These are phyloP conservation scores for Spea multiplicata DNA, from an alignment of 2,113 vertebrate genomes.

Conservation along the genomic window DNA sequence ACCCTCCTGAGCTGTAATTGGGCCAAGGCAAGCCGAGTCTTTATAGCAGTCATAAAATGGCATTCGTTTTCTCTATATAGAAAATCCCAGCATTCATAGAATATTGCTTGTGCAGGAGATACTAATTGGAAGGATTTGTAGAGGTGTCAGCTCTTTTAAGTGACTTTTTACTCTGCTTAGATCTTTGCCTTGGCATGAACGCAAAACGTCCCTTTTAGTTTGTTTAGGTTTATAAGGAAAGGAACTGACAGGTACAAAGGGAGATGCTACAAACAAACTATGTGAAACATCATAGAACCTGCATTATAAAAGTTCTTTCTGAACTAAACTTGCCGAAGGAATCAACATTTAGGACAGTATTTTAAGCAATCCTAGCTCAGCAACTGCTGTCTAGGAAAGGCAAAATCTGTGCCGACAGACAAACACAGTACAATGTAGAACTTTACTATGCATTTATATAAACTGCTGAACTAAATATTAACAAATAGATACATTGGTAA, in stretches of 20 bases:
- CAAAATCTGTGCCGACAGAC: too few species aligned
- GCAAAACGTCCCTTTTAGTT: conserved; percentile 28
- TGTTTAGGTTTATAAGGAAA: conserved; percentile 20
- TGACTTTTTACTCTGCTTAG: conserved; percentile 29
- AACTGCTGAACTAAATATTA: too few species aligned
- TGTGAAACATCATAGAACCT: conserved; percentile 23
- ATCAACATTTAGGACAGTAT: background rate
- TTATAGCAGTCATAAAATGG: conserved; percentile 7
- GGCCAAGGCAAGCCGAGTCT: background rate
- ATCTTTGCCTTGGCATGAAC: conserved; percentile 23
- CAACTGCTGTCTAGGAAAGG: background rate
- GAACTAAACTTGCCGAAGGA: conserved; percentile 4
- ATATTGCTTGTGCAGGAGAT: conserved; percentile 7
- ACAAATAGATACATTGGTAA: too few species aligned
- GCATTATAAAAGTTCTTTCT: conserved; percentile 4
- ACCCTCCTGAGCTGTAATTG: conserved; percentile 9
- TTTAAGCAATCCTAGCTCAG: background rate
- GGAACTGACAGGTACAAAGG: conserved; percentile 36
- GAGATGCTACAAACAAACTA: background rate
- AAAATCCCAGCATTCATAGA: conserved; percentile 5
- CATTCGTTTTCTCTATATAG: conserved; percentile 4
- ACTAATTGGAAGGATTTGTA: conserved; percentile 43
- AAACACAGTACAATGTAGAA: too few species aligned
- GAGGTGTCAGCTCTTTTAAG: conserved; percentile 35
- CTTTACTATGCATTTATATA: too few species aligned